Evolutionary conservation across 1,140 invertebrate species (phyloP).

Genomic region (Chironomus tepperi): DNA sequence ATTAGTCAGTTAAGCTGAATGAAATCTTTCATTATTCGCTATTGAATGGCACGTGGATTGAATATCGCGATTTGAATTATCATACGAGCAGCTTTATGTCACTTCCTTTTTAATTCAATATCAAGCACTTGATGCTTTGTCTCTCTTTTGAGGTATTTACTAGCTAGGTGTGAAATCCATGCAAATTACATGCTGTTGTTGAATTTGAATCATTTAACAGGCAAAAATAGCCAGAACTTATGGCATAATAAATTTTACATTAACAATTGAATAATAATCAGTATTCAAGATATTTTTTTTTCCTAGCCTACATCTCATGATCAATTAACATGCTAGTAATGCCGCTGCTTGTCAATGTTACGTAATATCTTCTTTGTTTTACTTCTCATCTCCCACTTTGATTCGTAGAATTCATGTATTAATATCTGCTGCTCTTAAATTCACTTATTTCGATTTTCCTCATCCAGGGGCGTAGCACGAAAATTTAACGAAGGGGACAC

Average conservation of each 20-base stretch:
- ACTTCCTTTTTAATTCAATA: not conserved
- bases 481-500: too few relatives aligned
- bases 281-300: not conserved
- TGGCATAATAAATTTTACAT: not conserved
- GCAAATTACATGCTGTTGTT: not conserved
- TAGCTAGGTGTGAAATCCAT: not conserved
- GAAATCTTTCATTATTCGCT: not conserved
- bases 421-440: not conserved
- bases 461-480: too few relatives aligned
- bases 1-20: not conserved
- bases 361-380: slow-evolving; percentile 8
- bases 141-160: not conserved
- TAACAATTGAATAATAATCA: not conserved
- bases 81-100: too few relatives aligned
- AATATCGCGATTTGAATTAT: not conserved
- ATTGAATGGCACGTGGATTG: not conserved
- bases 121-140: not conserved
- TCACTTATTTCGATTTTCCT: not conserved
- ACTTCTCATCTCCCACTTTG: not conserved
- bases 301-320: not conserved
- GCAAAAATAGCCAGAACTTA: not conserved
- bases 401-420: not conserved
- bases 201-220: not conserved
- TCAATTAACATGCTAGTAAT: not conserved
- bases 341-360: not conserved